These are phyloP conservation scores for Turdus rufiventris DNA, from an alignment of 2,113 vertebrate genomes.

Conservation along the genomic window DNA sequence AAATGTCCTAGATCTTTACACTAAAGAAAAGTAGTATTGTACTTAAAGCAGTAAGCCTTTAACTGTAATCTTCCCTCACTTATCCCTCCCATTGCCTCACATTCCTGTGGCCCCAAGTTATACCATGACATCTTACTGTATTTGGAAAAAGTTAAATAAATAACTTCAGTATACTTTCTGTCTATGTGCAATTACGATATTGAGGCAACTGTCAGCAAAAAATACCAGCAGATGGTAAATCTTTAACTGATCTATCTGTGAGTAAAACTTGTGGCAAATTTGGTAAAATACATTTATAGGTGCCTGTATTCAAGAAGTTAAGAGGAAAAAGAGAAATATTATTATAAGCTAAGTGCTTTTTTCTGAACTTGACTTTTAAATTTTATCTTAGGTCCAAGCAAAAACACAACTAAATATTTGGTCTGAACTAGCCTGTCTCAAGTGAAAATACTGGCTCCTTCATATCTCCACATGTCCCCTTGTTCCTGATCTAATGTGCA, in stretches of 20 bases:
- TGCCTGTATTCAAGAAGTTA: not conserved
- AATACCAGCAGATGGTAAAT: not conserved
- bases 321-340: not conserved
- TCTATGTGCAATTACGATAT: not conserved
- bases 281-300: not conserved
- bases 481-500: not conserved
- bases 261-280: not conserved
- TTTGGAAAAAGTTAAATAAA: not conserved
- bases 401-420: not conserved
- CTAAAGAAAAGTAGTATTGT: not conserved
- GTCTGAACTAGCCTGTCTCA: not conserved
- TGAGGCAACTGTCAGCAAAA: not conserved
- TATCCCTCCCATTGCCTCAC: not conserved
- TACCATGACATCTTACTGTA: not conserved
- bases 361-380: not conserved
- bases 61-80: not conserved
- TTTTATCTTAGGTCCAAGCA: not conserved
- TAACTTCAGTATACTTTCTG: not conserved
- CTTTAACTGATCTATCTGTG: not conserved
- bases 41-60: not conserved
- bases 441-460: not conserved
- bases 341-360: not conserved
- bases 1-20: not conserved
- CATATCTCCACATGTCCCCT: not conserved
- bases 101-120: not conserved